A percentile compares a stretch with the other conserved stretches of the same genome.
Evolutionary conservation across 2,797 vertebrate genomes (phyloP).

Genomic region (Pseudomugil gertrudae): DNA sequence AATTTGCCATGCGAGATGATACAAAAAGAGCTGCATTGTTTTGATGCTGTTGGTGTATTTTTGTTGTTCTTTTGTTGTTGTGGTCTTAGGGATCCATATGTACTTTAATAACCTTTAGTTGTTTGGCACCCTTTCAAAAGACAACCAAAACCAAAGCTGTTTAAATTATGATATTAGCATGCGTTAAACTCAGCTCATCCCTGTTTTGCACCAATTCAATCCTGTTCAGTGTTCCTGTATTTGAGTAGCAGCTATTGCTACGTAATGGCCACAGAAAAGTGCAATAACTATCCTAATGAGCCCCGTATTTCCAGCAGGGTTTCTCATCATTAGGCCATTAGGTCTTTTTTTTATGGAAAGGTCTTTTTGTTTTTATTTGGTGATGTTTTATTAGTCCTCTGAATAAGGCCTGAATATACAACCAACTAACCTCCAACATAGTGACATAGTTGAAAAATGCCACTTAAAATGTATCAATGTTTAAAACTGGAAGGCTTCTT

Average conservation of each 20-base stretch:
- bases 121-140: too few relatives aligned
- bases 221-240: background rate
- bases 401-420: too few relatives aligned
- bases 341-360: slow-evolving; percentile 5
- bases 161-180: background rate
- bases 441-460: too few relatives aligned
- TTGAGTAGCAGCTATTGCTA: slow-evolving; percentile 27
- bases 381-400: background rate
- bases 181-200: background rate
- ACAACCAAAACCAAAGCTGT: too few relatives aligned
- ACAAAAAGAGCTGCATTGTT: background rate
- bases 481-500: too few relatives aligned
- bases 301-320: slow-evolving; percentile 25
- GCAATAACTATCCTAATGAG: slow-evolving; percentile 45
- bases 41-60: background rate
- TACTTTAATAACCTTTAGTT: background rate
- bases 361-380: background rate
- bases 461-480: too few relatives aligned
- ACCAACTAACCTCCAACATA: too few relatives aligned
- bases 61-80: background rate
- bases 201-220: background rate
- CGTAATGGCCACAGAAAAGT: slow-evolving; percentile 31
- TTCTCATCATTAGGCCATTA: slow-evolving; percentile 40
- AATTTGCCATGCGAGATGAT: background rate
- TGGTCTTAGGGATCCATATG: background rate